A percentile compares a stretch with the other conserved stretches of the same genome.
Conservation (phyloP, 2,888 invertebrate genomes). For the Mesoligia furuncula region DNA sequence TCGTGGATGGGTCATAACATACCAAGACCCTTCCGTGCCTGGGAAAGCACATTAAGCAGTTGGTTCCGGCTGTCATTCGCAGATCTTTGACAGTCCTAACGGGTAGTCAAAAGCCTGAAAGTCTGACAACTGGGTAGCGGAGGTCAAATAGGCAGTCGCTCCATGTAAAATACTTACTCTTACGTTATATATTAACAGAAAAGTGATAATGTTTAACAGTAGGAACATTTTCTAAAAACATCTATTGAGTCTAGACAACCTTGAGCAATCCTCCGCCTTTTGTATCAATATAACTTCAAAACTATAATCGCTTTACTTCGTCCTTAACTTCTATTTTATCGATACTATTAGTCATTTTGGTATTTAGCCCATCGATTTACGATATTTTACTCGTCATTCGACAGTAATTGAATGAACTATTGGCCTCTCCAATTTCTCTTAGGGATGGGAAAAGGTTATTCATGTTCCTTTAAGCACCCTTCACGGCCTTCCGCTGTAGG, state of each 20-base stretch:
- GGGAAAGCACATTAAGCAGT: too few species aligned
- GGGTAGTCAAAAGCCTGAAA: too few species aligned
- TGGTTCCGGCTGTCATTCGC: too few species aligned
- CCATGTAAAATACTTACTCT: too few species aligned
- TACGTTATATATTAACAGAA: background rate
- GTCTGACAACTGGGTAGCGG: too few species aligned
- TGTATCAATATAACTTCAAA: constrained; percentile 20
- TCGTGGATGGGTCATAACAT: too few species aligned
- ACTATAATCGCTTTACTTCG: constrained; percentile 32
- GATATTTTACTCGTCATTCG: constrained; percentile 34
- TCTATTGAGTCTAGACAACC: background rate
- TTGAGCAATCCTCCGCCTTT: constrained; percentile 5
- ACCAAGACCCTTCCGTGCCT: too few species aligned
- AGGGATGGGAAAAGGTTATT: constrained; percentile 17
- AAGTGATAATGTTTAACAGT: background rate
- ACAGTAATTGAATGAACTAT: constrained; percentile 42
- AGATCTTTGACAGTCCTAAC: too few species aligned
- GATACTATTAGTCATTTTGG: constrained; percentile 26
- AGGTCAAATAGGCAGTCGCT: too few species aligned
- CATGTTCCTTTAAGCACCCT: constrained; percentile 20
- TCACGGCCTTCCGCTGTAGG: background rate
- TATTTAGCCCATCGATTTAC: constrained; percentile 36
- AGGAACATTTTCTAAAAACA: background rate
- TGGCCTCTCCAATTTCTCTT: constrained; percentile 15
- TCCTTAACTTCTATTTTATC: constrained; percentile 38